Conservation (phyloP, 2,888 invertebrate genomes). For the Ormyrus rosae region DNA sequence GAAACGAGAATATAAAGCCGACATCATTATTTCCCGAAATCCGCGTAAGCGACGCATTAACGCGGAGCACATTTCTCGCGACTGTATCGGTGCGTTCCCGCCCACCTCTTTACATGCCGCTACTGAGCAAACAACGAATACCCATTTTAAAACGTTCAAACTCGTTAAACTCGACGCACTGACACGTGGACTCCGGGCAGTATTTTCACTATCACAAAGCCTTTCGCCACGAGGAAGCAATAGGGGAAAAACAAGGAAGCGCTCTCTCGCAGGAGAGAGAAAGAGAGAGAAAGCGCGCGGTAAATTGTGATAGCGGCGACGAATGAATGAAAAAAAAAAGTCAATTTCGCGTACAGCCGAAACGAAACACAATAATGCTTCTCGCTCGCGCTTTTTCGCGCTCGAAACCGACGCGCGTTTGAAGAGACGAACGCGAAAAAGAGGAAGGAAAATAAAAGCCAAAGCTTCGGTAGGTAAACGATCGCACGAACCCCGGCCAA, state of each 20-base stretch:
- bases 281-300: no score
- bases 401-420: constrained; percentile 24
- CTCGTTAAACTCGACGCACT: constrained; percentile 37
- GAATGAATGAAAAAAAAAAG: constrained; percentile 36
- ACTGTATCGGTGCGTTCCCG: not conserved
- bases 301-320: constrained; percentile 3
- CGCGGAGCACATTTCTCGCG: not conserved
- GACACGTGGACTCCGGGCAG: not conserved
- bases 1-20: not conserved
- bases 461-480: not conserved
- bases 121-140: constrained; percentile 43
- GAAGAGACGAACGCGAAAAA: constrained; percentile 18
- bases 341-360: constrained; percentile 39
- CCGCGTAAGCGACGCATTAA: not conserved
- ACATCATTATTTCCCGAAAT: not conserved
- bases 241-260: constrained; percentile 21
- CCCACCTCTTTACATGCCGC: not conserved
- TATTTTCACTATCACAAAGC: constrained; percentile 44
- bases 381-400: constrained; percentile 34
- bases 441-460: not conserved
- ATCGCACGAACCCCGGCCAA: not conserved
- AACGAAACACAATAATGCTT: constrained; percentile 42
- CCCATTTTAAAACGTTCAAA: constrained; percentile 45
- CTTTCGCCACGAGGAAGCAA: constrained; percentile 36
- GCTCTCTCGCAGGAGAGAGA: not conserved